A percentile compares a stretch with the other conserved stretches of the same genome.
These are phyloP conservation scores for Gymnocheta viridis DNA, from an alignment of 2,888 invertebrate genomes.

Conservation along the genomic window DNA sequence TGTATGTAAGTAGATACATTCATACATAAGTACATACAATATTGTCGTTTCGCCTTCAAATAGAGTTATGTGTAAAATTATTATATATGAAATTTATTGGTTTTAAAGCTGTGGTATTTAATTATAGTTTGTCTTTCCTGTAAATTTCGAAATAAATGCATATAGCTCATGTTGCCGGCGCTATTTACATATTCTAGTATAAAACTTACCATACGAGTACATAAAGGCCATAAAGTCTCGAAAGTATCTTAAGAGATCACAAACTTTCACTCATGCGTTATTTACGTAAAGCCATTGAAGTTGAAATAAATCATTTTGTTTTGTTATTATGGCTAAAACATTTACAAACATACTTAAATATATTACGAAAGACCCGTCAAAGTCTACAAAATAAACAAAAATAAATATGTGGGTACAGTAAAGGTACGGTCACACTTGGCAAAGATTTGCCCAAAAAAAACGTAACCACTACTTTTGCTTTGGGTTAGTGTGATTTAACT, in stretches of 20 bases:
- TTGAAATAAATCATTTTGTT: conserved; percentile 21
- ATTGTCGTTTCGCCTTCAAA: background rate
- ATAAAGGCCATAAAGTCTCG: conserved; percentile 14
- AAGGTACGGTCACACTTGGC: too few species aligned
- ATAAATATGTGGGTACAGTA: too few species aligned
- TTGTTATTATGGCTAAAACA: background rate
- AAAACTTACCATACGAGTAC: background rate
- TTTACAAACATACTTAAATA: background rate
- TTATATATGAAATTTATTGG: background rate
- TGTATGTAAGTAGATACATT: background rate
- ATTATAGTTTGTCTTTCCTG: background rate
- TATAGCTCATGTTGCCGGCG: background rate
- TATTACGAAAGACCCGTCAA: background rate
- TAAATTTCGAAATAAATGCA: background rate
- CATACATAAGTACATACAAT: background rate
- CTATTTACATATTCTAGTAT: background rate
- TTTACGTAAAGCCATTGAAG: conserved; percentile 23
- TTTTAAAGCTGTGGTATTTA: background rate
- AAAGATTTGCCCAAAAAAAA: too few species aligned
- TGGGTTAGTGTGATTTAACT: too few species aligned
- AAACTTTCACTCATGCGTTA: conserved; percentile 43
- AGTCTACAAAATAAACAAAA: background rate
- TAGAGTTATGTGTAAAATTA: background rate
- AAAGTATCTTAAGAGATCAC: conserved; percentile 39
- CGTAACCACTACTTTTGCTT: too few species aligned